Conservation (phyloP, 2,888 invertebrate genomes). For the Coleophora deauratella region DNA sequence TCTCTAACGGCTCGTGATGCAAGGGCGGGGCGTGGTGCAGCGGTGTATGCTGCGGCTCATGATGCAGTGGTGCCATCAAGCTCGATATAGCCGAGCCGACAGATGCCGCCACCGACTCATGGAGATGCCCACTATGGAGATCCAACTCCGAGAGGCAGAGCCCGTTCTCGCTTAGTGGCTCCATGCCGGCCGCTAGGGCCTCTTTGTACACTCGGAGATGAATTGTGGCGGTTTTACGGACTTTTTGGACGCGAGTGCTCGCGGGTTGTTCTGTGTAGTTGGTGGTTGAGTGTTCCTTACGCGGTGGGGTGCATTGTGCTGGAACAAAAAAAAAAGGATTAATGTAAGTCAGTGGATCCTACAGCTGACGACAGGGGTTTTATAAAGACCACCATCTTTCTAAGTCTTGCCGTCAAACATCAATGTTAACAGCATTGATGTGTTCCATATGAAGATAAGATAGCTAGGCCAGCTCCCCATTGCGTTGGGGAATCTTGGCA, state of each 20-base stretch:
- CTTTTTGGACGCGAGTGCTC: no score
- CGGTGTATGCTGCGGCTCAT: slow-evolving; percentile 73
- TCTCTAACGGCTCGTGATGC: slow-evolving; percentile 83
- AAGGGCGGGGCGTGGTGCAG: slow-evolving; percentile 75
- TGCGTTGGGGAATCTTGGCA: no score
- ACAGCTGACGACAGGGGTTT: no score
- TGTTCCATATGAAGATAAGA: no score
- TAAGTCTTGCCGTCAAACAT: no score
- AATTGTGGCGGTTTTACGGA: slow-evolving; percentile 49
- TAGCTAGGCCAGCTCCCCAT: no score
- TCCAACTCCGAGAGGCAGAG: slow-evolving; percentile 84
- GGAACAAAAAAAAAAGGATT: not conserved
- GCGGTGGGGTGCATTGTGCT: slow-evolving; percentile 17
- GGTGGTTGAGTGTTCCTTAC: slow-evolving; percentile 25
- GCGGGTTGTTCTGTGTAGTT: slow-evolving; percentile 24
- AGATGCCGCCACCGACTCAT: slow-evolving; percentile 67
- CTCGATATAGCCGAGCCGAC: slow-evolving; percentile 72
- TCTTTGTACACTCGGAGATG: slow-evolving; percentile 74
- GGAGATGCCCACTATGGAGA: slow-evolving; percentile 66
- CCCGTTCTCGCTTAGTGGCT: slow-evolving; percentile 79
- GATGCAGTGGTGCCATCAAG: slow-evolving; percentile 72
- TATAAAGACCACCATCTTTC: no score
- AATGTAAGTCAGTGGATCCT: no score
- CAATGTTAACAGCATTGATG: no score
- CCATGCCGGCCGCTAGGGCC: slow-evolving; percentile 79